Conservation (phyloP, 2,797 vertebrate genomes). For the Argentina silus region DNA sequence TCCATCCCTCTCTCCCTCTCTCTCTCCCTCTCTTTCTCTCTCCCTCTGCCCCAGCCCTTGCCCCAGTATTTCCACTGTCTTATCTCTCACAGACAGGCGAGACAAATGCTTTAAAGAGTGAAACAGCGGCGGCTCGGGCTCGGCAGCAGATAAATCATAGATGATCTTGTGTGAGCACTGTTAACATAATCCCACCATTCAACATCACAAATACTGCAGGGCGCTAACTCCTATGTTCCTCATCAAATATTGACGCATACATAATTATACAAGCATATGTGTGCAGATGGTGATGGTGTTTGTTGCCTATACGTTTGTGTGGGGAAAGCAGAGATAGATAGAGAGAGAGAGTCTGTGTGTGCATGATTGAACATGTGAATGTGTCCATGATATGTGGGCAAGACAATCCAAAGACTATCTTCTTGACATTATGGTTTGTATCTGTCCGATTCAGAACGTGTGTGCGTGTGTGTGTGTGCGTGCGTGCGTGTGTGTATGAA, state of each 20-base stretch:
- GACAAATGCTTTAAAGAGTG: slow-evolving; percentile 63
- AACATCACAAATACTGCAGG: slow-evolving; percentile 65
- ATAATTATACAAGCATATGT: slow-evolving; percentile 69
- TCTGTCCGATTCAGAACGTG: not conserved
- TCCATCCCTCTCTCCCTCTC: slow-evolving; percentile 26
- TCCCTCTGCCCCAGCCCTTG: slow-evolving; percentile 24
- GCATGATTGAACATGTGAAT: slow-evolving; percentile 28
- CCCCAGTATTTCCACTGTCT: slow-evolving; percentile 59
- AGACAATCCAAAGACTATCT: not conserved
- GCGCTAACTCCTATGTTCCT: slow-evolving; percentile 70
- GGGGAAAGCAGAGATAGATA: slow-evolving; percentile 28
- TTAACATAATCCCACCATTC: slow-evolving; percentile 74
- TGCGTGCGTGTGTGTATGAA: slow-evolving; percentile 57
- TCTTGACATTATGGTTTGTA: not conserved
- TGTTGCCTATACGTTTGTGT: slow-evolving; percentile 43
- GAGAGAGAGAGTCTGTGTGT: not conserved
- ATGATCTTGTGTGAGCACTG: slow-evolving; percentile 73
- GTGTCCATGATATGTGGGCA: not conserved
- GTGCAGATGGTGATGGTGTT: slow-evolving; percentile 46
- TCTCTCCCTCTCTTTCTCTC: slow-evolving; percentile 29
- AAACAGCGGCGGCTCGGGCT: slow-evolving; percentile 62
- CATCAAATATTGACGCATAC: slow-evolving; percentile 77
- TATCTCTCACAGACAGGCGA: slow-evolving; percentile 67
- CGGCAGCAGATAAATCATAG: slow-evolving; percentile 78
- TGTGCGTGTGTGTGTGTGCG: slow-evolving; percentile 22